Evolutionary conservation across 1,140 invertebrate species (phyloP).

Genomic region (Nebria ingens): DNA sequence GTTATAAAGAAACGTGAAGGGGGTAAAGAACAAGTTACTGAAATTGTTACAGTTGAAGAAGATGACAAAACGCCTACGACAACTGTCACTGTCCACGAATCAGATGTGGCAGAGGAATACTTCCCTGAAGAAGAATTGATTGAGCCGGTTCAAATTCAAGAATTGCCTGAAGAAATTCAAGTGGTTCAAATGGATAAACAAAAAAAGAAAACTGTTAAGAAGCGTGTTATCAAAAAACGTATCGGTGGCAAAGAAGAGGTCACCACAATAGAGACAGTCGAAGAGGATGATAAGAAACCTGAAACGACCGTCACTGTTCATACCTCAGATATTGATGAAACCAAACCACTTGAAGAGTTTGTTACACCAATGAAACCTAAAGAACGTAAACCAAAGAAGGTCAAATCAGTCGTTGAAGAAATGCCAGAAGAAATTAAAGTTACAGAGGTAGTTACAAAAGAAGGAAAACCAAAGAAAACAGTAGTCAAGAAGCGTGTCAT

Average conservation of each 20-base stretch:
- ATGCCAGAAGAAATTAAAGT: conserved; percentile 35
- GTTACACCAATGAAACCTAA: conserved; percentile 15
- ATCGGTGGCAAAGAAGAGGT: conserved; percentile 13
- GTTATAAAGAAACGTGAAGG: conserved; percentile 26
- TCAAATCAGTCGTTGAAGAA: conserved; percentile 28
- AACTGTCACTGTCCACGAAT: conserved; percentile 23
- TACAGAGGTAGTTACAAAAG: conserved; percentile 34
- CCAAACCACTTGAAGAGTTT: conserved; percentile 18
- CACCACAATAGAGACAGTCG: conserved; percentile 25
- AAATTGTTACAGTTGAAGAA: conserved; percentile 29
- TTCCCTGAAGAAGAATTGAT: conserved; percentile 18
- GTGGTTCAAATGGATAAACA: conserved; percentile 30
- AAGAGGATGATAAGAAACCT: conserved; percentile 28
- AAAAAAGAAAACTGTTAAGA: conserved; percentile 21
- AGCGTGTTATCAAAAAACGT: conserved; percentile 19
- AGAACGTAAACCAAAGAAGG: conserved; percentile 23
- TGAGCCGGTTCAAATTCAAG: conserved; percentile 26
- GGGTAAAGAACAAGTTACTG: conserved; percentile 26
- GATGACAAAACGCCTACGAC: conserved; percentile 28
- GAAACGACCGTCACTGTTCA: conserved; percentile 28
- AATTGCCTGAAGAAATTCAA: conserved; percentile 23
- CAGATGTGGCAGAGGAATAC: too few relatives aligned
- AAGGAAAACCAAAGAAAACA: conserved; percentile 31
- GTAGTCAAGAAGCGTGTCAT: conserved; percentile 26
- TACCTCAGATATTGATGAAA: conserved; percentile 18